Evolutionary conservation across 2,113 vertebrate species (phyloP), one percentile per base, ranked within the genome.

Genomic region (Lathamus discolor): DNA sequence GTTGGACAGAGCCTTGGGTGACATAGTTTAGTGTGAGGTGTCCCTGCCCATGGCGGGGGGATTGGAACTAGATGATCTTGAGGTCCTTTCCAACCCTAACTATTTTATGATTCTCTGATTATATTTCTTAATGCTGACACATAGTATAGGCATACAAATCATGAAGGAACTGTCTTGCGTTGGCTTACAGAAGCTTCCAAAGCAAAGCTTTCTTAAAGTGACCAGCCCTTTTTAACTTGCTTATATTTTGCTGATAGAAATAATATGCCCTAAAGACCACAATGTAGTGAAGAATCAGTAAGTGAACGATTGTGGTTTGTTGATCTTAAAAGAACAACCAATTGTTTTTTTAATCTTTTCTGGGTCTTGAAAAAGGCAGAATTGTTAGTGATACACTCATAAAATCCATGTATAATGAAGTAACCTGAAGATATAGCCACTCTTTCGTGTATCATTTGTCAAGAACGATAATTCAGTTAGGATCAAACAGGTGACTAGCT

Each of bases 391-490:
- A 28, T n/a, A 27, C 3, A 23, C 25, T 78, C 22, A 54, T 49
- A 49, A 92, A 78, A 83, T 19, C 31, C 37, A 43, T 54, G 28
- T 67, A 51, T 88, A 93, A 88, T 76, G 48, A 85, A 93, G 33
- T 39, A 1, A 37, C 76, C 43, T 92, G 72, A 80, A 85, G 67
- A 83, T 68, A 70, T 1, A 82, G n/a, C 4, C 31, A 37, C 11
- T 28, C 74, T 77, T 91, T 93, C 43, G 82, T 68, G 48, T 86
- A 55, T 35, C 19, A 1, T 92, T 87, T 85, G 28, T 88, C 62
- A 94, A 79, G 77, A 61, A 92, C 70, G 18, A 63, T n/a, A 95
- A 88, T 92, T 88, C 62, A 75, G 59, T 88, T 72, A 86, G 35
- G 39, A 96, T 79, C 51, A 72, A 95, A 92, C 48, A 63, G 59